Evolutionary conservation across 2,113 vertebrate genomes (phyloP).

Genomic region (Gila orcuttii): DNA sequence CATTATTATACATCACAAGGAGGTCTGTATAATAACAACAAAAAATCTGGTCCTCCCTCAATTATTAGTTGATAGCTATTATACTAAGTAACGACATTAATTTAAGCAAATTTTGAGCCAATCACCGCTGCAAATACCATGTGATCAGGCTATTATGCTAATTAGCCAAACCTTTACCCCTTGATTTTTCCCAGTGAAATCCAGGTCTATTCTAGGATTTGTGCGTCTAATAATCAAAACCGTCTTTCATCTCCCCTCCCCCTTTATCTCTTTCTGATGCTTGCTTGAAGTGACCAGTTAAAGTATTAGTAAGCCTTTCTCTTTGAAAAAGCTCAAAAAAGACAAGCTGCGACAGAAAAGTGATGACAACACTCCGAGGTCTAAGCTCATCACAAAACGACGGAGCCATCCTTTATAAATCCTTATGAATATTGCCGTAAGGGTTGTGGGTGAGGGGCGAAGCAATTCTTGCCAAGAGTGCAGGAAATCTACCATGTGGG

Average conservation of each 20-base stretch:
- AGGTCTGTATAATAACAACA: not conserved
- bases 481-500: constrained; percentile 58
- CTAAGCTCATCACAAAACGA: constrained; percentile 50
- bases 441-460: not conserved
- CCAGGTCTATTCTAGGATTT: not conserved
- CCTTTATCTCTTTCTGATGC: not conserved
- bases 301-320: not conserved
- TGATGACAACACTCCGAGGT: constrained; percentile 29
- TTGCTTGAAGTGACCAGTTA: not conserved
- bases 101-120: not conserved
- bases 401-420: constrained; percentile 53
- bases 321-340: not conserved
- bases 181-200: not conserved
- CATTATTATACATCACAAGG: not conserved
- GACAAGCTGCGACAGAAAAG: not conserved
- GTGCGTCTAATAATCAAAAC: not conserved
- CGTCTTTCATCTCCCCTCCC: not conserved
- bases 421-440: constrained; percentile 55
- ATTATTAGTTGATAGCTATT: not conserved
- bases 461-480: constrained; percentile 56
- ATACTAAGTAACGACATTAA: not conserved
- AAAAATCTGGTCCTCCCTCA: not conserved
- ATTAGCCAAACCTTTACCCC: not conserved
- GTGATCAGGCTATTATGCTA: not conserved
- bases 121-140: not conserved